Conservation (phyloP, 1,140 invertebrate genomes). For the Pteromalus puparum region DNA sequence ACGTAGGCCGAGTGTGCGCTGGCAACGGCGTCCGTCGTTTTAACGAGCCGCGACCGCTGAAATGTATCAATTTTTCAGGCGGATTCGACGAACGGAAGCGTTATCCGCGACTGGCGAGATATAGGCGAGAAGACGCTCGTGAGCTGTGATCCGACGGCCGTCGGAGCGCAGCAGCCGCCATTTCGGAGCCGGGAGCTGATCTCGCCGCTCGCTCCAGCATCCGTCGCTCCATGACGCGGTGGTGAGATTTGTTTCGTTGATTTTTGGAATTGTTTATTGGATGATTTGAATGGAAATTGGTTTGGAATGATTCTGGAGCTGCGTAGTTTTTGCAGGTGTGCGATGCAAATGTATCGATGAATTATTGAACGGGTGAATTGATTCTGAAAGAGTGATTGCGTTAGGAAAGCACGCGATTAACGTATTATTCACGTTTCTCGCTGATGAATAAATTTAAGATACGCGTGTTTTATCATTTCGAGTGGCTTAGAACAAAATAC, state of each 20-base stretch:
- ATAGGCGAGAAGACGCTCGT: background rate
- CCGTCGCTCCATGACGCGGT: constrained; percentile 46
- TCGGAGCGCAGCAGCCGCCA: constrained; percentile 52
- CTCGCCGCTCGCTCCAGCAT: constrained; percentile 29
- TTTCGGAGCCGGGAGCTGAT: constrained; percentile 18
- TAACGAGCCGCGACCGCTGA: constrained; percentile 69
- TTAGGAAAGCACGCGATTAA: too few species aligned
- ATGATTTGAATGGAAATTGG: background rate
- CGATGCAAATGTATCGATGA: background rate
- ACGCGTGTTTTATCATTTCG: background rate
- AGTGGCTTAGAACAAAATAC: background rate
- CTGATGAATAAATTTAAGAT: too few species aligned
- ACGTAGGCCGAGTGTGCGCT: constrained; percentile 54
- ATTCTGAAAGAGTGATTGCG: too few species aligned
- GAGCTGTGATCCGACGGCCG: constrained; percentile 67
- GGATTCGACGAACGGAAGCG: constrained; percentile 63
- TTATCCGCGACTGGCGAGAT: constrained; percentile 53
- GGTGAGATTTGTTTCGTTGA: constrained; percentile 40
- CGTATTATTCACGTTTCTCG: too few species aligned
- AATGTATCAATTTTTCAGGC: constrained; percentile 71
- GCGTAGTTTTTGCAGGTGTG: background rate
- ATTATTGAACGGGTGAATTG: too few species aligned
- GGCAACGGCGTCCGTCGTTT: constrained; percentile 65
- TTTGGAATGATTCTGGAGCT: background rate
- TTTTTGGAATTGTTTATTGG: constrained; percentile 5